Conservation (phyloP, 2,888 invertebrate genomes). For the Conops quadrifasciatus region DNA sequence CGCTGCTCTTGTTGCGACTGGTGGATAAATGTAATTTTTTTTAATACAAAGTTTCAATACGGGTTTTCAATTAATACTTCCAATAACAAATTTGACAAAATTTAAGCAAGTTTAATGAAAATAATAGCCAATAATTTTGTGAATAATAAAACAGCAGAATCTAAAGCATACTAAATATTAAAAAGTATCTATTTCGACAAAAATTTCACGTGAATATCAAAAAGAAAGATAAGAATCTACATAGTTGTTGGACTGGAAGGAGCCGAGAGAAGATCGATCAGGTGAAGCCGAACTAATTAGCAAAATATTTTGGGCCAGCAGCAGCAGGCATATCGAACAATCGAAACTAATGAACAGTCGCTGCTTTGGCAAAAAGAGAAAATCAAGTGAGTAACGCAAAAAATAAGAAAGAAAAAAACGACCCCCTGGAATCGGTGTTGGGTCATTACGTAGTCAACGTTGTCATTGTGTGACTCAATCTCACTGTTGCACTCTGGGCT, state of each 20-base stretch:
- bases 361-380: neutral
- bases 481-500: neutral
- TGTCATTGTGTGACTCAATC: conserved; percentile 37
- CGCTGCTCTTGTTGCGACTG: conserved; percentile 18
- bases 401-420: neutral
- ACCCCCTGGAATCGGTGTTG: conserved; percentile 22
- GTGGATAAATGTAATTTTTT: conserved; percentile 12
- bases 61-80: too few species aligned
- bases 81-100: neutral
- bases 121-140: neutral
- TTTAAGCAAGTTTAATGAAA: neutral
- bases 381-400: neutral
- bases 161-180: neutral
- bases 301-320: neutral
- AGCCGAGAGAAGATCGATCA: neutral
- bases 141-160: neutral
- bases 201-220: too few species aligned
- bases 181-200: too few species aligned
- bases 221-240: too few species aligned
- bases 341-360: neutral
- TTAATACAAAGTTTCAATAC: conserved; percentile 11
- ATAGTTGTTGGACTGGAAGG: too few species aligned
- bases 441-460: conserved; percentile 6
- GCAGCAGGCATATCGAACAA: neutral
- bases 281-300: conserved; percentile 6